These are phyloP conservation scores for Propithecus deckenii DNA, from an alignment of 2,797 vertebrate species.

Conservation along the genomic window DNA sequence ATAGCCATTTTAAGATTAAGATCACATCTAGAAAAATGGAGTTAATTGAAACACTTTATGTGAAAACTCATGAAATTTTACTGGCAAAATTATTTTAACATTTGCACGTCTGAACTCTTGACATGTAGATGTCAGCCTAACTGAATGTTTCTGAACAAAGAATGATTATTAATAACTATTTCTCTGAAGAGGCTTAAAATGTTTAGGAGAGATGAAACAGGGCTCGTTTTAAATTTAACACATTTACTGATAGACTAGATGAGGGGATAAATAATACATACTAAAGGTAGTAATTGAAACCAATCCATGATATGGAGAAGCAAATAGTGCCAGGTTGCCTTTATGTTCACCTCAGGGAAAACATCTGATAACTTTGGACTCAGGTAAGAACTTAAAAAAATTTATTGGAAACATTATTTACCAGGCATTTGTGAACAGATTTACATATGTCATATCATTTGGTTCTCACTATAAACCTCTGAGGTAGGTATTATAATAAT, in stretches of 20 bases:
- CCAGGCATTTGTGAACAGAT: neutral
- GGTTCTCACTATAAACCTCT: neutral
- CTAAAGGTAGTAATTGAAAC: neutral
- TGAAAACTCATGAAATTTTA: conserved; percentile 53
- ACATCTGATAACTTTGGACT: conserved; percentile 20
- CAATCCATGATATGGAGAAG: neutral
- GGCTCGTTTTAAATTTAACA: neutral
- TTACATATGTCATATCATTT: neutral
- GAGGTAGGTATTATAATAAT: neutral
- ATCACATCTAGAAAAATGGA: conserved; percentile 31
- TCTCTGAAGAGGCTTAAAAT: conserved; percentile 38
- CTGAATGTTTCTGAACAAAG: conserved; percentile 41
- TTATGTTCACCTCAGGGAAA: neutral
- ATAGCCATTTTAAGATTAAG: conserved; percentile 51
- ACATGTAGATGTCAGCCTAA: conserved; percentile 38
- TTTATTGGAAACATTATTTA: neutral
- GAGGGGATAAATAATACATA: neutral
- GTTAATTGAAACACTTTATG: conserved; percentile 51
- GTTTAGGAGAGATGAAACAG: conserved; percentile 6
- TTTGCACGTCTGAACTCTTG: conserved; percentile 50
- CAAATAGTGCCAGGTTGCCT: neutral
- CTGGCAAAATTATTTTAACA: conserved; percentile 23
- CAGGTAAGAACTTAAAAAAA: neutral
- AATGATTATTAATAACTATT: conserved; percentile 45
- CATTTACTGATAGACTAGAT: conserved; percentile 24